A percentile compares a stretch with the other conserved stretches of the same genome.
Conservation (phyloP, 2,888 invertebrate genomes). For the Scaptomyza flava region DNA sequence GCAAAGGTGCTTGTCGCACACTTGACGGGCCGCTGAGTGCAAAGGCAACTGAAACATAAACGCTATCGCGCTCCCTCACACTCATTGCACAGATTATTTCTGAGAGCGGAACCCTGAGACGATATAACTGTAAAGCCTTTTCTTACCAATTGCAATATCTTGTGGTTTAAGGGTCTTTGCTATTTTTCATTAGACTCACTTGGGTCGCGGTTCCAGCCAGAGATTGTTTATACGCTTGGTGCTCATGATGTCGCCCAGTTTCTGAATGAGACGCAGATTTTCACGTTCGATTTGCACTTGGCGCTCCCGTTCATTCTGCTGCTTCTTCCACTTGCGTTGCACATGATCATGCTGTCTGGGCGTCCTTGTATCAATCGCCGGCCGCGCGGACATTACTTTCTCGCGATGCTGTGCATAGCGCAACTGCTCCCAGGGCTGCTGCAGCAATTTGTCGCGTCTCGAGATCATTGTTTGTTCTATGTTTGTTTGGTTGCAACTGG, state of each 20-base stretch:
- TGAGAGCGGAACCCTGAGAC: no score
- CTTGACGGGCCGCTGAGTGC: no score
- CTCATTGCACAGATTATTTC: no score
- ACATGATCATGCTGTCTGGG: slow-evolving; percentile 88
- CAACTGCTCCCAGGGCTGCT: slow-evolving; percentile 89
- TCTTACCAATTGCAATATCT: no score
- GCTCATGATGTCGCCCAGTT: slow-evolving; percentile 88
- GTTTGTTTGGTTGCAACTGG: slow-evolving; percentile 11
- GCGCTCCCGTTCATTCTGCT: slow-evolving; percentile 89
- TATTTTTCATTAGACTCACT: slow-evolving; percentile 63
- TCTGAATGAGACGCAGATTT: slow-evolving; percentile 89
- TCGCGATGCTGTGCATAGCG: slow-evolving; percentile 89
- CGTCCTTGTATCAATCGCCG: slow-evolving; percentile 88
- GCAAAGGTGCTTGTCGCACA: no score
- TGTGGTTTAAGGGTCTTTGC: no score
- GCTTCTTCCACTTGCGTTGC: slow-evolving; percentile 88
- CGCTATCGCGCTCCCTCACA: no score
- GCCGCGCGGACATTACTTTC: slow-evolving; percentile 88
- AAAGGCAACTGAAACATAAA: no score
- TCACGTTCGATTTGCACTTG: slow-evolving; percentile 87
- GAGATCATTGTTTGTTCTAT: slow-evolving; percentile 86
- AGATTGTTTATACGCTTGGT: slow-evolving; percentile 88
- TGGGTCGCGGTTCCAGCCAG: slow-evolving; percentile 88
- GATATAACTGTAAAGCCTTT: no score
- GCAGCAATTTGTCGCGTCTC: slow-evolving; percentile 88